Evolutionary conservation across 2,113 vertebrate genomes (phyloP).

Genomic region (Nothocercus julius): DNA sequence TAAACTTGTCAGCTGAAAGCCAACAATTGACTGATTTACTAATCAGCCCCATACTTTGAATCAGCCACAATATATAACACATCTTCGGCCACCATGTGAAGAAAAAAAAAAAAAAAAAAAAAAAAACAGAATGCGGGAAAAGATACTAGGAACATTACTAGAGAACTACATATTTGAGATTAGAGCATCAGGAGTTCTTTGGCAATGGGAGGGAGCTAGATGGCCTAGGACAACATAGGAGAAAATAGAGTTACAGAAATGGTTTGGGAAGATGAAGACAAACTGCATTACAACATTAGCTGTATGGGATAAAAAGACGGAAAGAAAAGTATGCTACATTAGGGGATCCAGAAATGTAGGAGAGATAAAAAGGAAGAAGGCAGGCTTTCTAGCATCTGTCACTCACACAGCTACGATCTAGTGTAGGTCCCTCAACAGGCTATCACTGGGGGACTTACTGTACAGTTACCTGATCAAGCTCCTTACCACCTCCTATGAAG

Average conservation of each 20-base stretch:
- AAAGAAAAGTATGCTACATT: background rate
- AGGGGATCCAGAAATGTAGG: background rate
- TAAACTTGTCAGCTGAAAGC: background rate
- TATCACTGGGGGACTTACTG: background rate
- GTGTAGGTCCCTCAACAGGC: accelerated
- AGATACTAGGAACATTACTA: background rate
- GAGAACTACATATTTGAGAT: background rate
- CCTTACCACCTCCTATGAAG: background rate
- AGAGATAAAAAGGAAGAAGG: background rate
- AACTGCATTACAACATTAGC: background rate
- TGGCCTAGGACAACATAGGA: background rate
- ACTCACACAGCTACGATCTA: background rate
- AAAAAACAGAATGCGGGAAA: background rate
- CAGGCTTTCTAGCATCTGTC: background rate
- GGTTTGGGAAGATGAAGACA: background rate
- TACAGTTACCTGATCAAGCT: background rate
- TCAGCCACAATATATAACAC: background rate
- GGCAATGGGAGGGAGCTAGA: background rate
- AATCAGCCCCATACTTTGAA: background rate
- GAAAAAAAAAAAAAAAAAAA: too few species aligned
- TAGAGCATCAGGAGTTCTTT: background rate
- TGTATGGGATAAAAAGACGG: background rate
- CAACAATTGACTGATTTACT: background rate
- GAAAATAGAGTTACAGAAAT: background rate
- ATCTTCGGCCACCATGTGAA: background rate